Base-by-base conservation (phyloP, 2,113 vertebrate genomes). In the Oxyruncus cristatus region DNA sequence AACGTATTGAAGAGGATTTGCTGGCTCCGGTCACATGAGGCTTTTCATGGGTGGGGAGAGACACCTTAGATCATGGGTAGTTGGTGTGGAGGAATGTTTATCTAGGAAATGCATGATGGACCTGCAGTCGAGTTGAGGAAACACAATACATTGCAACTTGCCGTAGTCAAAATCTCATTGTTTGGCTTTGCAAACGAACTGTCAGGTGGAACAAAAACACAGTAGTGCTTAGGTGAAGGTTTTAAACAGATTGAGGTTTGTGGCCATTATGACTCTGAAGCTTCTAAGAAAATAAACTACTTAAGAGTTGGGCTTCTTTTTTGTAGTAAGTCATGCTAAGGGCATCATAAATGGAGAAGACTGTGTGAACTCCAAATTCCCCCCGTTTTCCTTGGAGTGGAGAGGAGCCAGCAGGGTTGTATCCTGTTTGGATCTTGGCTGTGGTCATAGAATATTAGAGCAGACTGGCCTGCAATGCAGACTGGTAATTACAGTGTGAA, bases 21-120 rank as follows among this genome's bases (percentile, higher is more conserved):
- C 75, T 58, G 73, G 83, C 5, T 47, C 2, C 14, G 14, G 88
- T 88, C 67, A 67, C 49, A n/a, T 61, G 93, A 44, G 55, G 80
- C 66, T 95, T 85, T 95, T 56, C 72, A 8, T 86, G 68, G 55
- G 33, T 88, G 93, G 92, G 41, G 89, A 90, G 96, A 97, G 96
- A 86, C 56, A 77, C 86, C 55, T 74, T 49, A 50, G 55, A 26
- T 79, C 44, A 14, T 9, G 55, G 55, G 14, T 56, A 21, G 10
- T 39, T 39, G 47, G 32, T 39, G 72, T n/a, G 23, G 68, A 62
- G 89, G 35, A 39, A n/a, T n/a, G 65, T 65, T 63, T 63, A 8
- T 20, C n/a, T 67, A 13, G 46, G 44, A 72, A 56, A 87, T 9
- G 11, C 12, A 0, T 1, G 56, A 12, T 14, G 56, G 46, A 42